Evolutionary conservation across 2,113 vertebrate species (phyloP).

Genomic region (Apteryx mantelli): DNA sequence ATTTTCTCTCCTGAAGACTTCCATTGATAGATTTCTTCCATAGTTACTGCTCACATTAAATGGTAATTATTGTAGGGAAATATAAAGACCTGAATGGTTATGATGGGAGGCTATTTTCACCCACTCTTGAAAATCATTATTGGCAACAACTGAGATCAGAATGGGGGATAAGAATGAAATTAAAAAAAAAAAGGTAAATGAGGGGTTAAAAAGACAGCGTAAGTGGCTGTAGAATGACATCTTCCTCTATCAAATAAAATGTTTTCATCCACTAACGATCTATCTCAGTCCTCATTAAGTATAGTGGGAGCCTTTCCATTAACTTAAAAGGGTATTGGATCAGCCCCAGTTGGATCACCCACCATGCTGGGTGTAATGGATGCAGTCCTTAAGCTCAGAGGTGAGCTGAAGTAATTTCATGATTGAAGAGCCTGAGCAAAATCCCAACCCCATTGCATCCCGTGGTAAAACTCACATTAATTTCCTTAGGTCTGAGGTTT

Average conservation of each 20-base stretch:
- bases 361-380: background rate
- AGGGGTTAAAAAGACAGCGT: background rate
- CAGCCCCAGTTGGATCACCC: background rate
- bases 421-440: background rate
- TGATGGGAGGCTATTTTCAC: background rate
- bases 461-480: slow-evolving; percentile 5
- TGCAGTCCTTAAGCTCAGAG: slow-evolving; percentile 50
- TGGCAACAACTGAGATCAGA: background rate
- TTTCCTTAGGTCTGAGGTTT: slow-evolving; percentile 12
- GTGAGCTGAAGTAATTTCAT: slow-evolving; percentile 30
- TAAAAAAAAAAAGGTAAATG: background rate
- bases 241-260: background rate
- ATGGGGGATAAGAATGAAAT: background rate
- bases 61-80: background rate
- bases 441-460: slow-evolving; percentile 4
- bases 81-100: background rate
- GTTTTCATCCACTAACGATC: background rate
- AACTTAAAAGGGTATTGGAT: slow-evolving; percentile 31
- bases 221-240: background rate
- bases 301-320: slow-evolving; percentile 36
- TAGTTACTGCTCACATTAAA: background rate
- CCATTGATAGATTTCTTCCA: background rate
- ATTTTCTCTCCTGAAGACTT: background rate
- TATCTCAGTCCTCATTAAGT: slow-evolving; percentile 26
- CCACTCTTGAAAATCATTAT: background rate